phyloP scores from a whole-genome alignment of 2,797 vertebrate species.

The Catamblyrhynchus diadema region DNA sequence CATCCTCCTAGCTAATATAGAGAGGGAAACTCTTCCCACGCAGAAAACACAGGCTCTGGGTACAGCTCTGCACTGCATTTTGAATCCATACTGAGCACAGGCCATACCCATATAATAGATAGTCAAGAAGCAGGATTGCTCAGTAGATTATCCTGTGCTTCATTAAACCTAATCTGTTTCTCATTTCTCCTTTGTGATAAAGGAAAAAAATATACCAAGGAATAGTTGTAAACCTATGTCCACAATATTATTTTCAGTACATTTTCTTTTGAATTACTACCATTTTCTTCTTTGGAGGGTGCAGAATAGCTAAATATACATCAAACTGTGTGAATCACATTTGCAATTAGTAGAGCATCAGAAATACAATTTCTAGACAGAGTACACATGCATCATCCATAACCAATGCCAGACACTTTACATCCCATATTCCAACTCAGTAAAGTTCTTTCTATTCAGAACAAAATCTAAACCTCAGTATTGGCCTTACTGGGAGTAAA shows the following conservation, averaged over 20 bases:
- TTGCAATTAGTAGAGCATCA: background rate
- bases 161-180: background rate
- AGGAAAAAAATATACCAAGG: background rate
- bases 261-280: background rate
- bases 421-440: background rate
- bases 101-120: rapidly evolving
- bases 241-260: background rate
- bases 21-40: background rate
- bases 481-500: background rate
- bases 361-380: background rate
- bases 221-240: background rate
- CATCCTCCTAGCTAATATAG: background rate
- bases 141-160: background rate
- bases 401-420: background rate
- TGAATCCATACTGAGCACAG: background rate
- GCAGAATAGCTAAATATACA: background rate
- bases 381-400: background rate
- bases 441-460: background rate
- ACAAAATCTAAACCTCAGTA: background rate
- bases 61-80: background rate
- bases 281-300: background rate
- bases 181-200: background rate
- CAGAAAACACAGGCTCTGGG: background rate
- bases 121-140: background rate
- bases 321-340: background rate